These are phyloP conservation scores for Mycteria americana DNA, from an alignment of 2,797 vertebrate species.

Conservation along the genomic window DNA sequence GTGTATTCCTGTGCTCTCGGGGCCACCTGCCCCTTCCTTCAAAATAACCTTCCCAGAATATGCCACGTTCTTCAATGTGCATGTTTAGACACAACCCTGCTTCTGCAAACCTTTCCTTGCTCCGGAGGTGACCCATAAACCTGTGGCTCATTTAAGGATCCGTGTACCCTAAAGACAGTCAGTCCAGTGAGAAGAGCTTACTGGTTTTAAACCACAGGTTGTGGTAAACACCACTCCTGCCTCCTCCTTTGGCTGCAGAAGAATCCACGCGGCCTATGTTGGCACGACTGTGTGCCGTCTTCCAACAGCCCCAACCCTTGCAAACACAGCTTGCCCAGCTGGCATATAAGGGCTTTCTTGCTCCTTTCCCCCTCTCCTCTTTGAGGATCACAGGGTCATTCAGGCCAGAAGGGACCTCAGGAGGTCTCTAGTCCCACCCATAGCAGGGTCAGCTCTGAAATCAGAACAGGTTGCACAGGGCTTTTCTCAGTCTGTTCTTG, in stretches of 20 bases:
- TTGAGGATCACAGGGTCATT: background rate
- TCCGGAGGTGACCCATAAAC: background rate
- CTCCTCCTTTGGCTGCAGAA: background rate
- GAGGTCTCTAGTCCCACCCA: background rate
- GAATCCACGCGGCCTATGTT: rapidly evolving
- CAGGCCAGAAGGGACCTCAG: background rate
- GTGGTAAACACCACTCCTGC: background rate
- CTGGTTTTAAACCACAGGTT: background rate
- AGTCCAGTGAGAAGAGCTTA: background rate
- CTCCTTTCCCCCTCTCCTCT: background rate
- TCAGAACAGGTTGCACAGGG: background rate
- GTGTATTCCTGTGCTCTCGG: background rate
- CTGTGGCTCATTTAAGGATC: background rate
- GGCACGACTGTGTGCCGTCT: rapidly evolving
- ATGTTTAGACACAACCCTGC: background rate
- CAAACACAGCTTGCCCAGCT: background rate
- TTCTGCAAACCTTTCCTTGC: background rate
- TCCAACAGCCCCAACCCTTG: background rate
- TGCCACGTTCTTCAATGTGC: background rate
- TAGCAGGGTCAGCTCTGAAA: background rate
- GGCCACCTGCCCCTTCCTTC: background rate
- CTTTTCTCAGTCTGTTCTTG: background rate
- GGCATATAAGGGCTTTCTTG: background rate
- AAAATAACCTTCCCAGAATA: background rate
- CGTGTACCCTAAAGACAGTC: background rate